Conservation (phyloP, 92 coral and sea anemone genomes). For the Actinostola sp. region DNA sequence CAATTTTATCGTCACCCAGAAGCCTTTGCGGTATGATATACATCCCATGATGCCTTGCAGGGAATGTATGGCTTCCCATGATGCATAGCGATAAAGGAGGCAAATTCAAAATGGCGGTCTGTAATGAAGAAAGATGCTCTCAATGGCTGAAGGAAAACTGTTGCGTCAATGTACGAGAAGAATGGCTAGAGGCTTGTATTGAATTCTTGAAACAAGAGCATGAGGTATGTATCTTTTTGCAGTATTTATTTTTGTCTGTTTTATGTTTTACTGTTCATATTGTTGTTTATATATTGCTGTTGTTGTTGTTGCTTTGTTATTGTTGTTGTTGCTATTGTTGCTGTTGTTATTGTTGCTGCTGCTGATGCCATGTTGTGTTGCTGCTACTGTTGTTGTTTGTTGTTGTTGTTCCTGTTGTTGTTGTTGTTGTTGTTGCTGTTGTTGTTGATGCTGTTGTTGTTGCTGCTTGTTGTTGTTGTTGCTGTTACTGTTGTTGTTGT, state of each 20-base stretch:
- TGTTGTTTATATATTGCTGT: no score
- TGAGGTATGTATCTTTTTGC: slow-evolving; percentile 29
- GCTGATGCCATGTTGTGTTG: no score
- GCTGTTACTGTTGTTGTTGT: no score
- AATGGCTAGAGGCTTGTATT: slow-evolving; percentile 88
- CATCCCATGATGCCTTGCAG: slow-evolving; percentile 53
- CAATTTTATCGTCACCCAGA: slow-evolving; percentile 38
- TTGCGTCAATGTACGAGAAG: slow-evolving; percentile 47
- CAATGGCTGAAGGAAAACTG: slow-evolving; percentile 54
- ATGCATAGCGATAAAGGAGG: slow-evolving; percentile 31
- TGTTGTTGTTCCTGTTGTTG: no score
- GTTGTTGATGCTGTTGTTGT: no score
- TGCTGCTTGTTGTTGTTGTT: no score
- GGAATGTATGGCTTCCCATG: slow-evolving; percentile 17
- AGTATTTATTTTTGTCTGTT: neutral
- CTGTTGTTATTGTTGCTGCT: no score
- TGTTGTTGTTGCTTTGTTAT: no score
- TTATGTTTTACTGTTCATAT: neutral
- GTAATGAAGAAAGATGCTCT: slow-evolving; percentile 20
- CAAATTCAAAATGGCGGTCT: slow-evolving; percentile 77
- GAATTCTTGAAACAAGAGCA: slow-evolving; percentile 74
- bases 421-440: no score
- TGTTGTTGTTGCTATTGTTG: no score
- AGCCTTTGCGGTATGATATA: slow-evolving; percentile 5
- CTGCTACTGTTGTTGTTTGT: no score